Conservation (phyloP, 1,140 invertebrate genomes). For the Protaetia brevitarsis region DNA sequence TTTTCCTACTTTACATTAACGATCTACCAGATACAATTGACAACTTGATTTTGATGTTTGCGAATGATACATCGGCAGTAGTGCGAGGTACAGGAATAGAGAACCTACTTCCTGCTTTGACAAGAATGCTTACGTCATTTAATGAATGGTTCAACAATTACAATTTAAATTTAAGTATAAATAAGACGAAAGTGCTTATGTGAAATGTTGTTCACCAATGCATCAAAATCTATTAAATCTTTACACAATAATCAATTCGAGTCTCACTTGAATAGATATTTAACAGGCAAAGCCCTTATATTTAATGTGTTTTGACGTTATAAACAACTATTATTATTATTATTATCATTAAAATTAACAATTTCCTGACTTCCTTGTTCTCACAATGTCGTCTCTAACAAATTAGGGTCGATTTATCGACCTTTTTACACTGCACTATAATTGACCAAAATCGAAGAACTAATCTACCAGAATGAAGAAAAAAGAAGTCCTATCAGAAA, state of each 20-base stretch:
- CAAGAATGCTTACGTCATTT: neutral
- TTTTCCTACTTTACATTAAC: neutral
- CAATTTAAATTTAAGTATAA: neutral
- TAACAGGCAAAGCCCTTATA: neutral
- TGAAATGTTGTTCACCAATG: neutral
- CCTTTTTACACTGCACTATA: too few species aligned
- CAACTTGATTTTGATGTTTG: neutral
- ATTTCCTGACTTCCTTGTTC: too few species aligned
- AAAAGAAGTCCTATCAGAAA: too few species aligned
- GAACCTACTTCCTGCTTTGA: neutral
- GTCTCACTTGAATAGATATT: neutral
- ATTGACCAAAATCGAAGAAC: too few species aligned
- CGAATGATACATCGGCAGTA: neutral
- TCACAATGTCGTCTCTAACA: too few species aligned
- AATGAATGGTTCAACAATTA: neutral
- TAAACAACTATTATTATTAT: too few species aligned
- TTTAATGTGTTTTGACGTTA: too few species aligned
- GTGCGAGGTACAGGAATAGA: neutral
- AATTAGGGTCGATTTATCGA: too few species aligned
- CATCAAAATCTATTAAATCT: neutral
- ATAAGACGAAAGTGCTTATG: neutral
- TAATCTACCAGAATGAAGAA: too few species aligned
- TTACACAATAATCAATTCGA: neutral
- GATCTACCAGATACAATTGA: neutral
- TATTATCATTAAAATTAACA: too few species aligned